A percentile compares a stretch with the other conserved stretches of the same genome.
These are phyloP conservation scores for Micropoecilia bifurca DNA, from an alignment of 2,797 vertebrate genomes.

Conservation along the genomic window DNA sequence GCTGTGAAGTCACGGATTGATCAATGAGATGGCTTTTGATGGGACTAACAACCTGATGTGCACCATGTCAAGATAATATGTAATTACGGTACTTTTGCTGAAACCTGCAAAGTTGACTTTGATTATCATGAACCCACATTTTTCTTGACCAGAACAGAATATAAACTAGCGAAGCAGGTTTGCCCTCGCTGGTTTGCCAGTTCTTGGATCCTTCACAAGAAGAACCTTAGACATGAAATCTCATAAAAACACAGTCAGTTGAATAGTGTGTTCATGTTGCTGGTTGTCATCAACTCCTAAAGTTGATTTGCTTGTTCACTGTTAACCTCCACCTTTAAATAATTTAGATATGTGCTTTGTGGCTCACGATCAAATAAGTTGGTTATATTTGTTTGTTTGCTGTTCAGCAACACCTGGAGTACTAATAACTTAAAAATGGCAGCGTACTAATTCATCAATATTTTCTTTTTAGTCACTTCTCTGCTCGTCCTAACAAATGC, in stretches of 20 bases:
- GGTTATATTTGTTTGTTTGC: background rate
- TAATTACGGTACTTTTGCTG: background rate
- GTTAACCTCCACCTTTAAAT: background rate
- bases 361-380: background rate
- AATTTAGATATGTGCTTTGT: background rate
- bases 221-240: background rate
- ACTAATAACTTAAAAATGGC: too few relatives aligned
- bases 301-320: background rate
- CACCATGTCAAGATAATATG: background rate
- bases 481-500: background rate
- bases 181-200: too few relatives aligned
- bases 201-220: background rate
- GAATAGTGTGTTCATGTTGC: background rate
- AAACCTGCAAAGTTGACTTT: constrained; percentile 1
- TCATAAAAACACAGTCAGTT: background rate
- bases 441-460: background rate
- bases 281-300: background rate
- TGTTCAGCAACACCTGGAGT: background rate
- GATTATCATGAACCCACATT: background rate
- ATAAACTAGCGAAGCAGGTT: too few relatives aligned
- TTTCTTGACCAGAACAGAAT: background rate
- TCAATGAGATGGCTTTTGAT: constrained; percentile 55
- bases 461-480: background rate
- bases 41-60: constrained; percentile 49
- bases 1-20: constrained; percentile 53